These are phyloP conservation scores for Acanthosepion lycidas DNA, from an alignment of 2,888 invertebrate species.

Conservation along the genomic window DNA sequence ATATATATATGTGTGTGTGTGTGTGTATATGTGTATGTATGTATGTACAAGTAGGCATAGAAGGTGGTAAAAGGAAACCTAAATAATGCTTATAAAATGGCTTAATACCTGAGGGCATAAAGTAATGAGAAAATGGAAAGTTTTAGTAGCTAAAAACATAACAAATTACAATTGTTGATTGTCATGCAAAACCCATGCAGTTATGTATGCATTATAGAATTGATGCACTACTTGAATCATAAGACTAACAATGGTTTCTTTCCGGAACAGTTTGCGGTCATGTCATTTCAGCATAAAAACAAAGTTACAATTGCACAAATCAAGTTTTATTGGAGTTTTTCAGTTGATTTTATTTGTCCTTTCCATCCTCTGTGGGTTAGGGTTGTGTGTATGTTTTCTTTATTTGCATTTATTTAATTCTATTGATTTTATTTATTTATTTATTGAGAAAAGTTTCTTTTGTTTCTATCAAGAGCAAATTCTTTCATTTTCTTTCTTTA, in stretches of 20 bases:
- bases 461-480: neutral
- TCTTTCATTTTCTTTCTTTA: too few relatives aligned
- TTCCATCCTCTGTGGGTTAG: neutral
- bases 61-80: neutral
- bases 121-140: slow-evolving; percentile 1
- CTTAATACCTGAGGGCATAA: neutral
- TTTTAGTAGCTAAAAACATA: neutral
- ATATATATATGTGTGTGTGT: neutral
- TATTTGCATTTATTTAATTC: neutral
- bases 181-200: neutral
- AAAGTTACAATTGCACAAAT: neutral
- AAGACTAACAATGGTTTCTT: neutral
- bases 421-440: neutral
- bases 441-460: neutral
- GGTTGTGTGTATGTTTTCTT: neutral
- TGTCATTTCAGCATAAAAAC: neutral
- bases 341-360: neutral
- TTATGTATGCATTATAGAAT: neutral
- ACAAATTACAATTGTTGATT: neutral
- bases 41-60: neutral
- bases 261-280: neutral
- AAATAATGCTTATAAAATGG: slow-evolving; percentile 17
- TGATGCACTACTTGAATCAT: neutral
- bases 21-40: neutral
- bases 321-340: neutral